Evolutionary conservation across 2,888 invertebrate genomes (phyloP), one percentile per base, ranked within the genome.

Genomic region (Dexiosoma caninum): DNA sequence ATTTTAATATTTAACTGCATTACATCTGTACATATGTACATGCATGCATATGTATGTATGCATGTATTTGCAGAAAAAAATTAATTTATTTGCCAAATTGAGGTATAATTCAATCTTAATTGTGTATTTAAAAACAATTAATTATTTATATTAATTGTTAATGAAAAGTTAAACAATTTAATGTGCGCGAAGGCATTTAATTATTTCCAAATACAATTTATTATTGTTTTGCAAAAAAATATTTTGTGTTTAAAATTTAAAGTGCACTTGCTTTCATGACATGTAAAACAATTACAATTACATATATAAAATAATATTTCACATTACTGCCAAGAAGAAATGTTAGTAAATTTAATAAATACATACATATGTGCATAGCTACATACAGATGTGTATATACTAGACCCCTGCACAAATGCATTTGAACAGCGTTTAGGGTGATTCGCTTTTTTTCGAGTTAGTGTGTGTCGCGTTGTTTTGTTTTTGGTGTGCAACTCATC

Each of bases 31-130:
- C n/a, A n/a, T n/a, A n/a, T n/a, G n/a, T n/a, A n/a, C n/a, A n/a
- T n/a, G n/a, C n/a, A n/a, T n/a, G n/a, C n/a, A n/a, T n/a, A n/a
- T n/a, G n/a, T n/a, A n/a, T n/a, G n/a, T n/a, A n/a, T n/a, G n/a
- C 27, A 21, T 46, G n/a, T n/a, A n/a, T n/a, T n/a, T 27, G 27
- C 14, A 40, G 37, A 75, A 75, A 32, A 51, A 51, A 67, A 57
- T 60, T 23, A 75, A 67, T 75, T 75, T 60, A 75, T 75, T 75
- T 67, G 32, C 59, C 51, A 60, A 23, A 51, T 75, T 53, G 16
- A 35, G 42, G n/a, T n/a, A n/a, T 59, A 67, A 75, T 67, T 67
- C 67, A 67, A 16, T 66, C 19, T 35, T 32, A 42, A 23, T 55
- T 32, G n/a, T n/a, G n/a, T n/a, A 49, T 37, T 66, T 37, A 42